These are phyloP conservation scores for Odobenus rosmarus DNA, from an alignment of 2,113 vertebrate genomes.

Conservation along the genomic window DNA sequence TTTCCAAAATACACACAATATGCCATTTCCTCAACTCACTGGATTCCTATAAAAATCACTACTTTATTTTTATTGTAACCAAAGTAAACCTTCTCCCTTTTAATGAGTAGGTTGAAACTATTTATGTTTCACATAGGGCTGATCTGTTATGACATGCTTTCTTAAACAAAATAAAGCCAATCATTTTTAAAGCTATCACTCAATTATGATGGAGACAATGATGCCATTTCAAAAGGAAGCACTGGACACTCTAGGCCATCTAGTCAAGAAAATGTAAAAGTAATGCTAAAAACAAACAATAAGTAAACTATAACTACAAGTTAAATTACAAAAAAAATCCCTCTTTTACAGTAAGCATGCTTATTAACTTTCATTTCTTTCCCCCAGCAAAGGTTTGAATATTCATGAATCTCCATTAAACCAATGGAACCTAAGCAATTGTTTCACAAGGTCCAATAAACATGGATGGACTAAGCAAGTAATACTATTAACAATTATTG, in stretches of 20 bases:
- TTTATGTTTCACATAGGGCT: slow-evolving; percentile 77
- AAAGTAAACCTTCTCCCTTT: slow-evolving; percentile 84
- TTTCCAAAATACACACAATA: slow-evolving; percentile 84
- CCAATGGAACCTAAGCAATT: slow-evolving; percentile 77
- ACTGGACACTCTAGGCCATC: slow-evolving; percentile 79
- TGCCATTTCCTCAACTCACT: slow-evolving; percentile 83
- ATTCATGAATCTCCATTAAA: slow-evolving; percentile 77
- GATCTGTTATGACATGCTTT: slow-evolving; percentile 77
- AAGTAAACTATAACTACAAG: slow-evolving; percentile 75
- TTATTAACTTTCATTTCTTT: slow-evolving; percentile 80
- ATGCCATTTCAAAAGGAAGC: slow-evolving; percentile 77
- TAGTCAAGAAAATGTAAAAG: slow-evolving; percentile 84
- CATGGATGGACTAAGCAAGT: slow-evolving; percentile 76
- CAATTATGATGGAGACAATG: slow-evolving; percentile 72
- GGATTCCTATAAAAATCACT: slow-evolving; percentile 82
- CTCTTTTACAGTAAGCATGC: slow-evolving; percentile 80
- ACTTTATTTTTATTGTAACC: slow-evolving; percentile 85
- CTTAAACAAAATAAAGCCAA: slow-evolving; percentile 75
- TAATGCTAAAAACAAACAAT: slow-evolving; percentile 83
- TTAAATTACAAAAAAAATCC: slow-evolving; percentile 80
- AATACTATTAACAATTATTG: slow-evolving; percentile 84
- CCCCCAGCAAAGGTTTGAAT: slow-evolving; percentile 70
- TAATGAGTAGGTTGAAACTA: slow-evolving; percentile 64
- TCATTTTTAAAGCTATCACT: slow-evolving; percentile 75
- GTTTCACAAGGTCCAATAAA: slow-evolving; percentile 81